These are phyloP conservation scores for Lasaia peninsularis DNA, from an alignment of 1,140 invertebrate species.

Conservation along the genomic window DNA sequence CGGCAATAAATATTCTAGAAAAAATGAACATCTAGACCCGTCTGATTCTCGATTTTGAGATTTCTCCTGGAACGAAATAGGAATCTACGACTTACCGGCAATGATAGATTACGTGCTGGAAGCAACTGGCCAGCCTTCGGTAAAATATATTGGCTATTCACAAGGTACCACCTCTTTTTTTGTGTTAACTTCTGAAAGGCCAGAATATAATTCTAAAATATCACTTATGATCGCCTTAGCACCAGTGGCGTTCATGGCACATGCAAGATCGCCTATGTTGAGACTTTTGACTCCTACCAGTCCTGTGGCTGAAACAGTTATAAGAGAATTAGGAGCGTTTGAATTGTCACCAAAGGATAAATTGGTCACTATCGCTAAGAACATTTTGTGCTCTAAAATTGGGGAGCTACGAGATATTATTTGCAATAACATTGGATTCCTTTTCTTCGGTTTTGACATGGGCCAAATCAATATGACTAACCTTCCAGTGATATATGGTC, in stretches of 20 bases:
- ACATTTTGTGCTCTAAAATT: background rate
- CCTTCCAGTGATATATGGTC: constrained; percentile 83
- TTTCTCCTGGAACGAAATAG: constrained; percentile 81
- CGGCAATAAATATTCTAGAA: constrained; percentile 11
- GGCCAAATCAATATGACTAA: constrained; percentile 65
- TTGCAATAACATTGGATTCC: constrained; percentile 19
- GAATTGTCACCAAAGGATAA: constrained; percentile 7
- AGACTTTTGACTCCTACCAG: background rate
- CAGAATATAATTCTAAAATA: constrained; percentile 81
- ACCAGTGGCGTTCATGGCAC: constrained; percentile 78
- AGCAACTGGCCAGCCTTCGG: constrained; percentile 49
- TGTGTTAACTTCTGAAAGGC: constrained; percentile 75
- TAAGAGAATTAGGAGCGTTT: background rate
- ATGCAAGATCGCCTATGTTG: constrained; percentile 53
- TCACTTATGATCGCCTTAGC: constrained; percentile 46
- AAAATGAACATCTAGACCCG: background rate
- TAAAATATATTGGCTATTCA: constrained; percentile 12
- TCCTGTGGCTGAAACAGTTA: background rate
- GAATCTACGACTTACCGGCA: constrained; percentile 68
- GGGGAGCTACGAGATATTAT: background rate
- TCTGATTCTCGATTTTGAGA: constrained; percentile 60
- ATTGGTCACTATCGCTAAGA: background rate
- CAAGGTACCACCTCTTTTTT: constrained; percentile 63
- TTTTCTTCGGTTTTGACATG: constrained; percentile 26
- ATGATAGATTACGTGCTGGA: constrained; percentile 73